phyloP scores from a whole-genome alignment of 2,888 invertebrate species.

The Brenthis ino region DNA sequence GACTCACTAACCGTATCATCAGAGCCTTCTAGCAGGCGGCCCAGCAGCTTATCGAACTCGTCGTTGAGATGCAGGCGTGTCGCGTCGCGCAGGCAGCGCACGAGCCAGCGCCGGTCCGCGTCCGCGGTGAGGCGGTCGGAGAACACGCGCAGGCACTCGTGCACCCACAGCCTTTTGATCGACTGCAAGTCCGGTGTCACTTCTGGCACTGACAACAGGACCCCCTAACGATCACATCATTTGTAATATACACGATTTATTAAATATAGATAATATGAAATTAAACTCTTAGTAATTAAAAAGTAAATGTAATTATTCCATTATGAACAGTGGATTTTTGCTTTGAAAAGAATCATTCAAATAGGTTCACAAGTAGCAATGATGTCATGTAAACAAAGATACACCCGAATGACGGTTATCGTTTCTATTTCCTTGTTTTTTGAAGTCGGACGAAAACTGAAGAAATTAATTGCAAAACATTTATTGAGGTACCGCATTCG shows the following conservation, averaged over 20 bases:
- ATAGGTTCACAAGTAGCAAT: too few species aligned
- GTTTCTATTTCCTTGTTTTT: too few species aligned
- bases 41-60: constrained; percentile 87
- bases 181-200: constrained; percentile 92
- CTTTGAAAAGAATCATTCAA: too few species aligned
- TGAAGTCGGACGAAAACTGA: too few species aligned
- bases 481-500: too few species aligned
- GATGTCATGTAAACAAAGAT: too few species aligned
- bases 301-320: too few species aligned
- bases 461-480: too few species aligned
- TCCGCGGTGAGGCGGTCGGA: constrained; percentile 95
- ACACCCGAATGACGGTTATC: too few species aligned
- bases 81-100: constrained; percentile 85
- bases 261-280: too few species aligned
- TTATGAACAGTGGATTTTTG: too few species aligned
- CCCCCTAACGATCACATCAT: constrained; percentile 83
- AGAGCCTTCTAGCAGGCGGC: constrained; percentile 75
- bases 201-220: constrained; percentile 95
- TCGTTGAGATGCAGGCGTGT: constrained; percentile 83
- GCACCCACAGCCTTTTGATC: constrained; percentile 96
- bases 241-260: too few species aligned
- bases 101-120: constrained; percentile 91
- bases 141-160: constrained; percentile 95
- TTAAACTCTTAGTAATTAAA: neutral
- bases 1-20: constrained; percentile 48